These are phyloP conservation scores for Teleiodes luculella DNA, from an alignment of 2,888 invertebrate genomes.

Conservation along the genomic window DNA sequence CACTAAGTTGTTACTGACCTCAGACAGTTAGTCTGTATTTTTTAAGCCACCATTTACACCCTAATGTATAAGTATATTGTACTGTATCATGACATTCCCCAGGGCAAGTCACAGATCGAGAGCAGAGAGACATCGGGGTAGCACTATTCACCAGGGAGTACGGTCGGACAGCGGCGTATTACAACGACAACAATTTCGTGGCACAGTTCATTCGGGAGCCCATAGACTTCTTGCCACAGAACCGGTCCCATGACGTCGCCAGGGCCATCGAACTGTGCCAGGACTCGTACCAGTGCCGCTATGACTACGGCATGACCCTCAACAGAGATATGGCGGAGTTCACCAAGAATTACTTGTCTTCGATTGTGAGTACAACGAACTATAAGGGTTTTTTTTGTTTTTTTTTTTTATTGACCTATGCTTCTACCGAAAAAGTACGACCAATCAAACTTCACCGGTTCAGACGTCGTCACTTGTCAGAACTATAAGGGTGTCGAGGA, in stretches of 20 bases:
- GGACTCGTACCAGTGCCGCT: slow-evolving; percentile 90
- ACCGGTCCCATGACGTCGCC: slow-evolving; percentile 81
- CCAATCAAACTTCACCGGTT: too few species aligned
- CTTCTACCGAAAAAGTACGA: too few species aligned
- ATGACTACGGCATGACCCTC: slow-evolving; percentile 91
- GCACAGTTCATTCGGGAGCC: slow-evolving; percentile 87
- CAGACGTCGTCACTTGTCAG: too few species aligned
- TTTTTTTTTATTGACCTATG: too few species aligned
- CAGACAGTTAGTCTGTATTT: too few species aligned
- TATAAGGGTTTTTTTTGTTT: too few species aligned
- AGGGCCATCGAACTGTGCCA: slow-evolving; percentile 86
- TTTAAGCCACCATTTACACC: too few species aligned
- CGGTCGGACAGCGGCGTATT: slow-evolving; percentile 88
- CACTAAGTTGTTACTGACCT: too few species aligned
- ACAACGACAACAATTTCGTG: slow-evolving; percentile 86
- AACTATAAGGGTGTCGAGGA: too few species aligned
- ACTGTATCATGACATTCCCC: slow-evolving; percentile 17
- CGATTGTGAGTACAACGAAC: slow-evolving; percentile 57
- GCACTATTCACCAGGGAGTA: slow-evolving; percentile 89
- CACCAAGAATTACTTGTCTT: slow-evolving; percentile 89
- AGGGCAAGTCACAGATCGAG: slow-evolving; percentile 90
- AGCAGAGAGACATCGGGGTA: slow-evolving; percentile 83
- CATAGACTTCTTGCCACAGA: slow-evolving; percentile 84
- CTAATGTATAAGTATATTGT: background rate
- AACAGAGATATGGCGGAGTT: slow-evolving; percentile 92